Base-by-base conservation (phyloP, 1,140 invertebrate genomes). In the Heliconius melpomene region DNA sequence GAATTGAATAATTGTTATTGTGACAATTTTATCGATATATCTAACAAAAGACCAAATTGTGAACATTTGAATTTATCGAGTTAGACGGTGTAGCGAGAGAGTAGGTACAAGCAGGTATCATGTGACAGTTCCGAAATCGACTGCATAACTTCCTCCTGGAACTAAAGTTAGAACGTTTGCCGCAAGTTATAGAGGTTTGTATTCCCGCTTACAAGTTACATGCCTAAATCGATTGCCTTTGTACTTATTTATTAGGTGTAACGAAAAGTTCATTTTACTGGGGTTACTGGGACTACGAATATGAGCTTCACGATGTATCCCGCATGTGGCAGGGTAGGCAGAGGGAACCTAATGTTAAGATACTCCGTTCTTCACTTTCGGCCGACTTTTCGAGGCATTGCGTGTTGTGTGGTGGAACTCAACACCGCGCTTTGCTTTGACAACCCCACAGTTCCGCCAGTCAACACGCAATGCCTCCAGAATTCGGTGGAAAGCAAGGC, bases 111-210 rank as follows among this genome's bases (percentile, higher is more conserved):
- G 13, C 40, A 87, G 83, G 87, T 87, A 85, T 85, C 80, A 82
- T 79, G 85, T 84, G 87, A 88, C 85, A 89, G 85, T 86, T 89
- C 80, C 83, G 84, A 85, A 88, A 90, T 90, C 86, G 87, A 88
- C 84, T 86, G 84, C 84, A 82, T 83, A 87, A 88, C 84, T 89
- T 89, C 79, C 77, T 72, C 82, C 72, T 57, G 83, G 72, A 77
- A 38, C 66, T 77, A 77, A 75, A 79, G 74, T 82, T 82, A 16
- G 76, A 60, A 74, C 60, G 70, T 73, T 79, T 76, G 78, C 78
- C 23, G 32, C 71, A 78, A 78, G 20, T 78, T 78, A 57, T 78
- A 73, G 50, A 78, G 77, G 70, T 78, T 60, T 75, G 74, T 75
- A 77, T 29, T 52, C 26, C 57, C 75, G 75, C 75, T 70, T 66